Conservation (phyloP, 1,140 invertebrate genomes). For the Drosophila tani region DNA sequence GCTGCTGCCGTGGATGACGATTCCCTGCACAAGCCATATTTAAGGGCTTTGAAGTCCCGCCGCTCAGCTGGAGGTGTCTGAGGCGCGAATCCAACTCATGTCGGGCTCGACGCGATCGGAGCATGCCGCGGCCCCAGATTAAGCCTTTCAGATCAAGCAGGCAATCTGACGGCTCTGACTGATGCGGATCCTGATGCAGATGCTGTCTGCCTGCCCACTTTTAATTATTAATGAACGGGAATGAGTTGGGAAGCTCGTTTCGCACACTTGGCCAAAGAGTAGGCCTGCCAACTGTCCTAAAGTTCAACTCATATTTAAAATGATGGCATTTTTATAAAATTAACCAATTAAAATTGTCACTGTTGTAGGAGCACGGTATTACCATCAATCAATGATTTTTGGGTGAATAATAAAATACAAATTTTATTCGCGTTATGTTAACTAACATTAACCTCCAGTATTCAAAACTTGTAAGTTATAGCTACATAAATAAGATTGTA, state of each 20-base stretch:
- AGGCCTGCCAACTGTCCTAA: too few relatives aligned
- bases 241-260: constrained; percentile 12
- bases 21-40: constrained; percentile 65
- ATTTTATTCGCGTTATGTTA: too few relatives aligned
- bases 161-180: constrained; percentile 39
- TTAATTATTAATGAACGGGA: constrained; percentile 40
- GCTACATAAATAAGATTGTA: too few relatives aligned
- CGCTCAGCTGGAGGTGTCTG: constrained; percentile 48
- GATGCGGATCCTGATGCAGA: constrained; percentile 32
- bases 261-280: background rate
- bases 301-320: too few relatives aligned
- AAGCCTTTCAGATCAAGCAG: constrained; percentile 37
- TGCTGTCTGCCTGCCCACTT: constrained; percentile 16
- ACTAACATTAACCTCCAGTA: too few relatives aligned
- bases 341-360: too few relatives aligned
- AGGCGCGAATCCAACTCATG: constrained; percentile 52
- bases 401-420: too few relatives aligned
- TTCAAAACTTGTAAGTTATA: too few relatives aligned
- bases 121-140: constrained; percentile 31
- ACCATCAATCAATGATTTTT: too few relatives aligned
- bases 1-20: constrained; percentile 33
- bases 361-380: too few relatives aligned
- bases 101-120: constrained; percentile 50
- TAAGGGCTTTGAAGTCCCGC: constrained; percentile 72
- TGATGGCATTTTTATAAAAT: too few relatives aligned